Evolutionary conservation across 2,113 vertebrate species (phyloP), one percentile per base, ranked within the genome.

Genomic region (Oreochromis aureus): DNA sequence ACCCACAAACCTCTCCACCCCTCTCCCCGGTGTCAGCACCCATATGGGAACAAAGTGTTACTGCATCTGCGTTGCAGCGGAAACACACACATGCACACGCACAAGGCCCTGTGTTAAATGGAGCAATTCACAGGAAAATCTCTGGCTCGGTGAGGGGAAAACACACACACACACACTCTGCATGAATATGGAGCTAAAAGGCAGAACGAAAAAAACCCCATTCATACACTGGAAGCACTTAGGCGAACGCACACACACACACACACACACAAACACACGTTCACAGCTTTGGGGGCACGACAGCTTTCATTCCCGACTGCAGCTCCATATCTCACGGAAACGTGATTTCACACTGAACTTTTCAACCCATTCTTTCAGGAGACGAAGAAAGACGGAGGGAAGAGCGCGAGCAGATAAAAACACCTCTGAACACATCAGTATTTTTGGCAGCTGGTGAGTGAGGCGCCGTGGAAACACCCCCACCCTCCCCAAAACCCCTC

Each of bases 321-420:
- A 12, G 86, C 90, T 86, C 85, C 7, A 36, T 80, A 88, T 92
- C 73, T 81, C 85, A 80, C 58, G 5, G 85, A 87, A 91, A 93
- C 82, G 84, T 89, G 82, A 91, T 86, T 91, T 90, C 88, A 89
- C 85, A 22, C 86, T 93, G 93, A 93, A 93, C 91, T 92, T 86
- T 91, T 92, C 88, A 92, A 90, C 93, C 61, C 78, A 30, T 66
- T 86, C 78, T 89, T 92, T 87, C 82, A 84, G 84, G 71, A 89
- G 86, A 59, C 59, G 82, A 76, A 87, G 88, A 90, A 88, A 80
- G 86, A 84, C 8, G 9, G 51, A 82, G 80, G 15, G 58, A 51
- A 83, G 58, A 53, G 59, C 36, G 11, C 10, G 78, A 80, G 69
- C 34, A 24, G 71, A 58, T 51, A 76, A 22, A 41, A 51, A 71